Evolutionary conservation across 1,140 invertebrate genomes (phyloP), one percentile per base, ranked within the genome.

Genomic region (Rhyacophila brunnea): DNA sequence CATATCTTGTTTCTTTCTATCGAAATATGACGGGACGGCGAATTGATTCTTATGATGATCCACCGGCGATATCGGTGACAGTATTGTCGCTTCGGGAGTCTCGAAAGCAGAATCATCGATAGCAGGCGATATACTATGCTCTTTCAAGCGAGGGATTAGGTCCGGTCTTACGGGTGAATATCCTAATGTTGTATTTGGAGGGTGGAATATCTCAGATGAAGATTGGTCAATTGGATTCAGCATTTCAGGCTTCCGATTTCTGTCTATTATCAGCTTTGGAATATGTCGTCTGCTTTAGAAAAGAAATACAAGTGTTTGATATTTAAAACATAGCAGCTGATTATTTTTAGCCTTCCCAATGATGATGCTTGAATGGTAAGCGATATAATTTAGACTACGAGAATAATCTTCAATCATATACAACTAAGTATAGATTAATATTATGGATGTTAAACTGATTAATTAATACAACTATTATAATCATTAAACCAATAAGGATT

Each of bases 1-100:
- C 13, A 71, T 71, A 11, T 71, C 73, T 13, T 69, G 69, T 44
- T 64, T 68, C 64, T 76, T 78, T 58, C 67, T 70, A 58, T 78
- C 77, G 68, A 79, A 79, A 64, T 79, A 79, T 0, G 75, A 73
- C 18, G 74, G 74, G 70, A 77, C 73, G 34, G 73, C 69, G 69
- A 75, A 75, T 10, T 42, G 45, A 19, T 46, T 14, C n/a, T 70
- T 68, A 28, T 28, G 23, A 34, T 65, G 64, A 5, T 65, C 67
- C 19, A 58, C 34, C 1, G 52, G 44, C 1, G 53, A 48, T 20
- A 55, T 35, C 1, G 61, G 58, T 7, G 61, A 64, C 14, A 65
- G 44, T 17, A 71, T 38, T 9, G 74, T 71, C 43, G 63, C 52
- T 34, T 77, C 71, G 2, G 76, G 74, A 5, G 76, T 76, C n/a